phyloP scores from a whole-genome alignment of 2,888 invertebrate genomes.

The Cryptus armator region DNA sequence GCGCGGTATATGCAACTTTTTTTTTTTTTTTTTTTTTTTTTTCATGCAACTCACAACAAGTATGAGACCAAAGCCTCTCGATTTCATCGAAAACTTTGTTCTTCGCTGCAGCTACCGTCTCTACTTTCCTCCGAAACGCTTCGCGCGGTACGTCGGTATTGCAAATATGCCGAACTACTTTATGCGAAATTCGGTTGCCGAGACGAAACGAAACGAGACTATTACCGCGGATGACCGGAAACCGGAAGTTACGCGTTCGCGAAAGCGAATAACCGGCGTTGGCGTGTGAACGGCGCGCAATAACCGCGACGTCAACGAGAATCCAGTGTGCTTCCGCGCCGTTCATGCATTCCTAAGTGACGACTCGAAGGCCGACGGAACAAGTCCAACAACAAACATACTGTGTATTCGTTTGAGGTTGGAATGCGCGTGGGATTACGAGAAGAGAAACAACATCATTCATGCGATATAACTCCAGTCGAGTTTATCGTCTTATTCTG shows the following conservation, averaged over 20 bases:
- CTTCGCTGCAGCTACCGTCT: neutral
- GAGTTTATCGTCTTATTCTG: no score
- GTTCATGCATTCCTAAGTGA: slow-evolving; percentile 8
- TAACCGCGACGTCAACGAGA: neutral
- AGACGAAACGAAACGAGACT: neutral
- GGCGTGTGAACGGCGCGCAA: slow-evolving; percentile 11
- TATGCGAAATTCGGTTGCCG: neutral
- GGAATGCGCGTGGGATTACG: slow-evolving; percentile 7
- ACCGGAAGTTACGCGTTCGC: neutral
- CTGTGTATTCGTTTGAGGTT: neutral
- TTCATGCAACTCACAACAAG: neutral
- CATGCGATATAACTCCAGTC: neutral
- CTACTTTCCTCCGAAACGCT: no score
- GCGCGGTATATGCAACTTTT: neutral
- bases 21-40: neutral
- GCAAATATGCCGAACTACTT: no score
- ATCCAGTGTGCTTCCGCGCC: neutral
- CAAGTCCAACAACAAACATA: slow-evolving; percentile 5
- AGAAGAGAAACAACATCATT: neutral
- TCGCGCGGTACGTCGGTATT: no score
- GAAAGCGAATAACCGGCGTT: neutral
- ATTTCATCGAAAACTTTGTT: neutral
- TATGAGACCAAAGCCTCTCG: neutral
- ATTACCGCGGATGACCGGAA: slow-evolving; percentile 7
- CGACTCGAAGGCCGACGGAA: slow-evolving; percentile 17